Percentiles rank a stretch among this genome's conserved stretches.
These are phyloP conservation scores for Phacellophora camtschatica DNA, from an alignment of 30 jellyfish, hydroid and myxozoan species.

Conservation along the genomic window DNA sequence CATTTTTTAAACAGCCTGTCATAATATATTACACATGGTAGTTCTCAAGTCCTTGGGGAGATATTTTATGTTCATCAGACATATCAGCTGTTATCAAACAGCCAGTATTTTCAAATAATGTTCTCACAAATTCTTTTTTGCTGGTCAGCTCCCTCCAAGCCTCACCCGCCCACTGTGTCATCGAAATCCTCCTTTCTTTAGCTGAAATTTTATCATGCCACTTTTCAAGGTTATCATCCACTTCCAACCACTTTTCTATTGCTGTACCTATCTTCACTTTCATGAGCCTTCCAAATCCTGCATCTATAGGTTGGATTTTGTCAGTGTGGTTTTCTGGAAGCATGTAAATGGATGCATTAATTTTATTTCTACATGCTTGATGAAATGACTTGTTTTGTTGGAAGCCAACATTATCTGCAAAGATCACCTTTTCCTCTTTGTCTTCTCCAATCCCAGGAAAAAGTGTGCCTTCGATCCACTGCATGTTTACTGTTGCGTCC, in stretches of 20 bases:
- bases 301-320: slow-evolving; percentile 31
- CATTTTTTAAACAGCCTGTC: too few relatives aligned
- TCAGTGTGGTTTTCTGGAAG: slow-evolving; percentile 21
- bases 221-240: background rate
- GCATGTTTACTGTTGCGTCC: background rate
- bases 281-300: slow-evolving; percentile 16
- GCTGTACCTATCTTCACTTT: background rate
- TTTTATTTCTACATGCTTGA: slow-evolving; percentile 24
- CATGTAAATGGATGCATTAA: slow-evolving; percentile 16
- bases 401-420: slow-evolving; percentile 36
- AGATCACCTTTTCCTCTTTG: background rate
- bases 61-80: slow-evolving; percentile 2
- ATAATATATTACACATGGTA: background rate
- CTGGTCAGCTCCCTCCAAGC: background rate
- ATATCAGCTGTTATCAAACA: slow-evolving; percentile 9
- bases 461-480: slow-evolving; percentile 5
- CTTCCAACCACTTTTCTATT: slow-evolving; percentile 24
- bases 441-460: slow-evolving; percentile 16
- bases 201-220: slow-evolving; percentile 27
- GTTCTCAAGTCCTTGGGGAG: slow-evolving; percentile 25
- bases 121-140: background rate
- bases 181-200: background rate
- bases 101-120: slow-evolving; percentile 5
- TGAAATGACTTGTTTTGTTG: background rate
- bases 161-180: slow-evolving; percentile 47